Evolutionary conservation across 2,113 vertebrate species (phyloP).

Genomic region (Perognathus longimembris): DNA sequence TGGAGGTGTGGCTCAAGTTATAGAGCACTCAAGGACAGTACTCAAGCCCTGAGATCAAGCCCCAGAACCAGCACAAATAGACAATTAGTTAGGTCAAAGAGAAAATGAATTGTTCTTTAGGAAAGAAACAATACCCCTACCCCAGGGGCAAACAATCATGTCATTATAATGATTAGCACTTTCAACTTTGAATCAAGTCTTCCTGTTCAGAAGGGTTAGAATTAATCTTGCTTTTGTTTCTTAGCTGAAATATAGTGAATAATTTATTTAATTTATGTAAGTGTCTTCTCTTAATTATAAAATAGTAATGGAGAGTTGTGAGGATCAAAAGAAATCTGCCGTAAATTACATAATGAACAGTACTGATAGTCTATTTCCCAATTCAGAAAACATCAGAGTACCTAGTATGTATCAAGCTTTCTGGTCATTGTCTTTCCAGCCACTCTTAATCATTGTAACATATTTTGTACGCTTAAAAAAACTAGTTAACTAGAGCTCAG

Average conservation of each 20-base stretch:
- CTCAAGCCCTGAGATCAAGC: too few species aligned
- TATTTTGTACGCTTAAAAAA: neutral
- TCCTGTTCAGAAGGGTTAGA: neutral
- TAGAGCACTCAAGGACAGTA: too few species aligned
- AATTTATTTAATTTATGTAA: neutral
- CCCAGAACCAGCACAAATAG: too few species aligned
- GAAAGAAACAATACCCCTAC: neutral
- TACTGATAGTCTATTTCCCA: neutral
- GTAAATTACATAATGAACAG: neutral
- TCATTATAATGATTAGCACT: neutral
- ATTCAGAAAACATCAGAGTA: neutral
- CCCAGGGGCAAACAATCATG: neutral
- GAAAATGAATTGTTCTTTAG: neutral
- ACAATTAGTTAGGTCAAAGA: neutral
- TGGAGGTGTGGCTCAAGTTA: too few species aligned
- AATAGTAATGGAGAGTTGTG: neutral
- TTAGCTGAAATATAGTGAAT: neutral
- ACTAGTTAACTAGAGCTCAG: neutral
- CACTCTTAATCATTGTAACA: neutral
- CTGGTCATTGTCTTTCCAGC: neutral
- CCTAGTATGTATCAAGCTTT: neutral
- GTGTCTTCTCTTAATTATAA: neutral
- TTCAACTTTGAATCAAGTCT: neutral
- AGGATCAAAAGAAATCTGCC: neutral
- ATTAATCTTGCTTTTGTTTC: constrained; percentile 1